Conservation (phyloP, 2,797 vertebrate species). For the Pseudochromis fuscus region DNA sequence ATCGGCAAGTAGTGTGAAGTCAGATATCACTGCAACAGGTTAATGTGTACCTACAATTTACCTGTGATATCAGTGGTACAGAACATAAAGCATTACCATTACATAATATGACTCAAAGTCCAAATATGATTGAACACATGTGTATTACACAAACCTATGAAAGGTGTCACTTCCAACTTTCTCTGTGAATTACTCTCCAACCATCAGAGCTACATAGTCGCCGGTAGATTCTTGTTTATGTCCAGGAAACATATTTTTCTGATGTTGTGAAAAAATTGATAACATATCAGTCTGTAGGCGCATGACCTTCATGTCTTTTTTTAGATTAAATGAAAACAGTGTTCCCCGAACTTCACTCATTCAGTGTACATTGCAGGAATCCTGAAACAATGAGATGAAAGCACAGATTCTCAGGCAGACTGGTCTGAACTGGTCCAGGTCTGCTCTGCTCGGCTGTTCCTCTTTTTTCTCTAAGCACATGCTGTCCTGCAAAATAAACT, state of each 20-base stretch:
- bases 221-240: not conserved
- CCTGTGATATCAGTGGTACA: not conserved
- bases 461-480: constrained; percentile 17
- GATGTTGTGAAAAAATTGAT: not conserved
- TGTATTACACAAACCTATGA: not conserved
- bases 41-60: constrained; percentile 7
- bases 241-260: not conserved
- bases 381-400: constrained; percentile 77
- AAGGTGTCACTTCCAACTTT: not conserved
- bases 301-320: not conserved
- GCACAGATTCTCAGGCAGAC: constrained; percentile 44
- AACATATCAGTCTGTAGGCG: not conserved
- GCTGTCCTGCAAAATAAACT: constrained; percentile 73
- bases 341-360: not conserved
- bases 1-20: not conserved
- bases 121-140: not conserved
- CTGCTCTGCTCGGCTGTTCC: constrained; percentile 16
- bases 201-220: not conserved
- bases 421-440: constrained; percentile 71
- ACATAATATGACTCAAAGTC: constrained; percentile 48
- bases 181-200: constrained; percentile 1
- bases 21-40: not conserved
- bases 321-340: constrained; percentile 1
- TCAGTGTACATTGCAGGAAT: constrained; percentile 13
- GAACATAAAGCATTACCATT: constrained; percentile 17